phyloP scores from a whole-genome alignment of 2,888 invertebrate genomes.

The Catocala fraxini region DNA sequence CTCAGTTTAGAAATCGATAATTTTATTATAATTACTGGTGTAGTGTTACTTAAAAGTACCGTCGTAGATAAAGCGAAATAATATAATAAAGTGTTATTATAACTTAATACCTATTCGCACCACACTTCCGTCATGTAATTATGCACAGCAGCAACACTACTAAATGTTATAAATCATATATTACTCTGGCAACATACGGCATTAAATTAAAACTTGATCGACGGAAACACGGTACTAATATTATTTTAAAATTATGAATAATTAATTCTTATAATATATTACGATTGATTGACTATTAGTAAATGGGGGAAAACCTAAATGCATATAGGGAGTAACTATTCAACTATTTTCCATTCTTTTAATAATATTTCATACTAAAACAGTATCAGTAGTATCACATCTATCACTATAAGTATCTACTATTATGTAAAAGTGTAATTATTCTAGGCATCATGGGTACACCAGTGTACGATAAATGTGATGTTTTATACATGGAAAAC shows the following conservation, averaged over 20 bases:
- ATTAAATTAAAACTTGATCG: conserved; percentile 50
- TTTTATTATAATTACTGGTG: conserved; percentile 46
- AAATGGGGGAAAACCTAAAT: conserved; percentile 73
- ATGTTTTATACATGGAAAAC: conserved; percentile 44
- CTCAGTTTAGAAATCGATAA: conserved; percentile 61
- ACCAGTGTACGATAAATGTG: conserved; percentile 41
- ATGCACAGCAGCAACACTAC: conserved; percentile 46
- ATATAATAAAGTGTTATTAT: conserved; percentile 56
- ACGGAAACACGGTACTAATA: conserved; percentile 70
- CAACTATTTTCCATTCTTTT: conserved; percentile 67
- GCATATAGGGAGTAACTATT: conserved; percentile 70
- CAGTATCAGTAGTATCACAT: conserved; percentile 72
- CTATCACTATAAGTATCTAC: conserved; percentile 66
- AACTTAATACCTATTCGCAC: conserved; percentile 63
- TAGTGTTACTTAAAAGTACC: conserved; percentile 53
- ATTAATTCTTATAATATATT: conserved; percentile 61
- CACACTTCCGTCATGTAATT: conserved; percentile 59
- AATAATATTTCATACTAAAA: conserved; percentile 67
- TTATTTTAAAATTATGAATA: conserved; percentile 62
- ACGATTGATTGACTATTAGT: conserved; percentile 66
- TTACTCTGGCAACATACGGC: conserved; percentile 68
- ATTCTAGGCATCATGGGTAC: conserved; percentile 45
- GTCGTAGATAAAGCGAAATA: conserved; percentile 63
- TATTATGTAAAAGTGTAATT: conserved; percentile 51
- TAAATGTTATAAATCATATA: conserved; percentile 45